These are phyloP conservation scores for Sarcophaga caerulescens DNA, from an alignment of 2,888 invertebrate species.

Conservation along the genomic window DNA sequence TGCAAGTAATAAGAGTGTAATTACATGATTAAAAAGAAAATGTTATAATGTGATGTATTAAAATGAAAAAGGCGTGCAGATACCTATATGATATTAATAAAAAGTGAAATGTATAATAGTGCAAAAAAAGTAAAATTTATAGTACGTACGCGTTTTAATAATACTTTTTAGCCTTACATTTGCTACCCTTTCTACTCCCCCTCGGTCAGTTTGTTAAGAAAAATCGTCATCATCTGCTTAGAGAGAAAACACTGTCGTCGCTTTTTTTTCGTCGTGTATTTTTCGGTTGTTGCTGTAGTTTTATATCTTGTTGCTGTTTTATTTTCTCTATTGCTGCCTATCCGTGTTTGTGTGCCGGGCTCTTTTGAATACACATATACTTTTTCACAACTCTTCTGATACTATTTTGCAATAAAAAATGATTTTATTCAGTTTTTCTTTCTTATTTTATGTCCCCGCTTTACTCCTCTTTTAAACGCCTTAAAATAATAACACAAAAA, in stretches of 20 bases:
- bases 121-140: constrained; percentile 2
- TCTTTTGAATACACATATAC: constrained; percentile 34
- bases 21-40: no score
- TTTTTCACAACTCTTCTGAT: constrained; percentile 39
- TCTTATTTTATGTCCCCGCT: background rate
- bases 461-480: constrained; percentile 36
- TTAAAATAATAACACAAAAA: constrained; percentile 39
- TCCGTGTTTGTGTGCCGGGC: constrained; percentile 40
- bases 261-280: constrained; percentile 40
- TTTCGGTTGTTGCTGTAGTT: constrained; percentile 53
- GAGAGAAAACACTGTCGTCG: constrained; percentile 33
- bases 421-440: constrained; percentile 36
- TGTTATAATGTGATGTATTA: no score
- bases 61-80: background rate
- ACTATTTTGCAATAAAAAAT: constrained; percentile 45
- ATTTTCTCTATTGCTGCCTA: constrained; percentile 26
- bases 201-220: constrained; percentile 28
- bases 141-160: constrained; percentile 18
- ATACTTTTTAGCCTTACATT: constrained; percentile 49
- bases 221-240: constrained; percentile 49
- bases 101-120: background rate
- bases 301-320: constrained; percentile 5
- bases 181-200: constrained; percentile 12
- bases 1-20: no score
- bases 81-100: constrained; percentile 6